These are phyloP conservation scores for Trichosurus vulpecula DNA, from an alignment of 2,797 vertebrate genomes.

Conservation along the genomic window DNA sequence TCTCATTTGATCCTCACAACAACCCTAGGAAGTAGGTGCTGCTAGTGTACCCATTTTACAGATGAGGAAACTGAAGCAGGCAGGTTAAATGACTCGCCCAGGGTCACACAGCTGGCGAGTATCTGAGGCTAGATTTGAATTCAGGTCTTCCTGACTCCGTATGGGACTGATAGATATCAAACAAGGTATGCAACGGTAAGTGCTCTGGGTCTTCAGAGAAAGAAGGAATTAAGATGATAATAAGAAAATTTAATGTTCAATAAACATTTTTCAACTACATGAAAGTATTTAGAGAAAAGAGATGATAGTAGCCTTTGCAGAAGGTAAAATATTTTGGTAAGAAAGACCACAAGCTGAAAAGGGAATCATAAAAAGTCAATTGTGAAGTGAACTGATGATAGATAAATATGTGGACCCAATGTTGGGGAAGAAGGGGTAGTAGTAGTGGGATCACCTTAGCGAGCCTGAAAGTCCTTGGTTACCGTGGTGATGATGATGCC, in stretches of 20 bases:
- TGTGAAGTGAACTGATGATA: not conserved
- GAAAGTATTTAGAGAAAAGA: not conserved
- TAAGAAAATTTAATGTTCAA: not conserved
- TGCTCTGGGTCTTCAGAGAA: not conserved
- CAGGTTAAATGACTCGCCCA: not conserved
- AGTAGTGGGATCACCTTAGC: not conserved
- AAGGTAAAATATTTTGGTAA: conserved; percentile 27
- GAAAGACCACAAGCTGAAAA: not conserved
- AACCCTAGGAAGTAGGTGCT: not conserved
- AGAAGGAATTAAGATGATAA: not conserved
- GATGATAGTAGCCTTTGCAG: not conserved
- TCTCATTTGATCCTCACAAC: not conserved
- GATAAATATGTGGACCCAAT: not conserved
- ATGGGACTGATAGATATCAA: not conserved
- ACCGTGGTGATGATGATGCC: not conserved
- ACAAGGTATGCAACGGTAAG: not conserved
- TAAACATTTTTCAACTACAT: not conserved
- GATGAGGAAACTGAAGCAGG: not conserved
- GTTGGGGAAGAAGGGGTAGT: not conserved
- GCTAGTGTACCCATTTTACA: not conserved
- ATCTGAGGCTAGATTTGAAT: not conserved
- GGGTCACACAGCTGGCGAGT: not conserved
- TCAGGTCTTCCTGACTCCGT: not conserved
- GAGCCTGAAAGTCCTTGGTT: not conserved
- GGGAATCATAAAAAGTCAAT: not conserved